Base-by-base conservation (phyloP, 2,888 invertebrate species). In the Athetis lepigone region DNA sequence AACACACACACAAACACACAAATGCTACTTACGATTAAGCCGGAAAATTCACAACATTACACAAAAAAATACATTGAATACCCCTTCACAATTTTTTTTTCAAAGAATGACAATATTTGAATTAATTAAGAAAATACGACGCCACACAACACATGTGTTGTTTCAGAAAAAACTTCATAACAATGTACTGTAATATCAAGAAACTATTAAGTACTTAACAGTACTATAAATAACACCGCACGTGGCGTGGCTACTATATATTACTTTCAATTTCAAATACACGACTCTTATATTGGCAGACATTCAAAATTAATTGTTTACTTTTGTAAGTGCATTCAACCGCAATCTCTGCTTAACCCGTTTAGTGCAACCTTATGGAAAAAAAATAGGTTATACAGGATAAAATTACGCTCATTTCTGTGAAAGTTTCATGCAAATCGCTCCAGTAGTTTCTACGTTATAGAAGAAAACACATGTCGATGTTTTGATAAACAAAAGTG, bases 211-310 rank as follows among this genome's bases (percentile, higher is more conserved):
- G 25, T 46, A 46, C 25, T 47, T 46, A 33, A 43, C 6, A 19
- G 9, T 7, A 23, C 39, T 72, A 68, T 65, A 23, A 39, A 27
- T 65, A 55, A 11, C 7, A 4, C 19, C 0, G 67, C 70, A 70
- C 74, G 70, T 73, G 70, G 33, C 19, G n/a, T n/a, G n/a, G n/a
- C n/a, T 39, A 50, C 37, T 70, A 50, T 11, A 70, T 70, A n/a
- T n/a, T 55, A 70, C 69, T 70, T 75, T 70, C 69, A 8, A 39
- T 62, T 60, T 68, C 47, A 50, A 6, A 47, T 40, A 67, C 56
- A 64, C 60, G 46, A 65, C 29, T 6, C 7, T 16, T 9, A 18
- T 46, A 36, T 52, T 70, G 70, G 70, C 70, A 39, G 13, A 2
- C 2, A 3, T 52, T 51, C 75, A 74, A 68, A 52, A 25, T 4